Conservation (phyloP, 2,797 vertebrate species). For the Avahi laniger region DNA sequence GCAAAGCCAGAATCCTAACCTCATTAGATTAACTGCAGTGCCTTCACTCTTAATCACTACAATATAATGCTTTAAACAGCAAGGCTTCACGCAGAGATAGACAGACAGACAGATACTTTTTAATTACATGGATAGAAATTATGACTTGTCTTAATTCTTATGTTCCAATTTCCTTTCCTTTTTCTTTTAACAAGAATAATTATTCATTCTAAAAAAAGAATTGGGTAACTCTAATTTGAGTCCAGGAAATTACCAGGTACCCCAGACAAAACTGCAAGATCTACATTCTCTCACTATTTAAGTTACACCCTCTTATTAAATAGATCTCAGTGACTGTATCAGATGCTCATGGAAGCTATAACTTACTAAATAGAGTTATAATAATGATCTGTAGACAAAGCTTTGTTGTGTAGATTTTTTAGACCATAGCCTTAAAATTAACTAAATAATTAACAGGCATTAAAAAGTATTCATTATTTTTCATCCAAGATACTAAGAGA, state of each 20-base stretch:
- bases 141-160: not conserved
- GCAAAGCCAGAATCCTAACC: not conserved
- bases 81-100: not conserved
- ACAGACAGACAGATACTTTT: not conserved
- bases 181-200: not conserved
- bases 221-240: not conserved
- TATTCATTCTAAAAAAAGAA: constrained; percentile 6
- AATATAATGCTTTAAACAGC: not conserved
- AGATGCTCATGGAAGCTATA: not conserved
- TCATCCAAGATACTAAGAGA: not conserved
- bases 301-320: constrained; percentile 17
- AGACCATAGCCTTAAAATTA: not conserved
- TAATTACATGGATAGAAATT: not conserved
- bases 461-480: constrained; percentile 28
- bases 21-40: not conserved
- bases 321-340: not conserved
- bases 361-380: not conserved
- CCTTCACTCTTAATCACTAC: not conserved
- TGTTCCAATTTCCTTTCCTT: constrained; percentile 13
- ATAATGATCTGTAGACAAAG: not conserved
- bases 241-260: not conserved
- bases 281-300: not conserved
- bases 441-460: not conserved
- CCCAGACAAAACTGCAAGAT: not conserved
- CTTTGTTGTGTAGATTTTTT: not conserved